These are phyloP conservation scores for Falco punctatus DNA, from an alignment of 2,113 vertebrate species.

Conservation along the genomic window DNA sequence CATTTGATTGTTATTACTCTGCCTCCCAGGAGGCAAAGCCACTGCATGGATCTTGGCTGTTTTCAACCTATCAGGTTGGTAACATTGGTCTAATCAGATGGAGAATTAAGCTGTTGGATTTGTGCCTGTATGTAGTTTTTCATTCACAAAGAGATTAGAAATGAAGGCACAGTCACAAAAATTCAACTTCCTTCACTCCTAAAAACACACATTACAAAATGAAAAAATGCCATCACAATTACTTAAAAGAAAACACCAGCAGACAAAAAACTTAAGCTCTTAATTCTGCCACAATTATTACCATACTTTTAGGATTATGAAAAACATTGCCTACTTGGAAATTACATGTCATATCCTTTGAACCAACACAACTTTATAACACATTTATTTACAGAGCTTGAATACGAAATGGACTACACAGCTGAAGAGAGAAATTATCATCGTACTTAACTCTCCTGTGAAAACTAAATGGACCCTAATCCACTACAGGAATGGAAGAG, in stretches of 20 bases:
- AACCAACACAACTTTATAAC: background rate
- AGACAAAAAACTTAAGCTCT: background rate
- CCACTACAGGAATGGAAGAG: background rate
- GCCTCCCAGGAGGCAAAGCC: slow-evolving; percentile 57
- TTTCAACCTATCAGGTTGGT: slow-evolving; percentile 54
- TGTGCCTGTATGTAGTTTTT: slow-evolving; percentile 44
- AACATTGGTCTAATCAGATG: slow-evolving; percentile 70
- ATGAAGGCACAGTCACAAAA: slow-evolving; percentile 42
- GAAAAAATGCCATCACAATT: background rate
- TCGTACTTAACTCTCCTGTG: background rate
- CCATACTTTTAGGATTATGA: background rate
- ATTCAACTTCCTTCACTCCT: slow-evolving; percentile 30
- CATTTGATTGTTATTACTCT: slow-evolving; percentile 67
- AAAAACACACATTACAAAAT: background rate
- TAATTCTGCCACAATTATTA: slow-evolving; percentile 1
- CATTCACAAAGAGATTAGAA: slow-evolving; percentile 61
- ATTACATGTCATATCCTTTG: slow-evolving; percentile 13
- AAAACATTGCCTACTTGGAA: slow-evolving; percentile 10
- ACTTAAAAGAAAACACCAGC: background rate
- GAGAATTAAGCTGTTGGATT: slow-evolving; percentile 68
- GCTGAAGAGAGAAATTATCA: background rate
- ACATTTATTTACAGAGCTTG: background rate
- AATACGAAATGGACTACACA: background rate
- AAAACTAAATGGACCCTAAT: background rate
- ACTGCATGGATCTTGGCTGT: slow-evolving; percentile 59